phyloP scores from a whole-genome alignment of 2,888 invertebrate genomes.

The Limenitis camilla region DNA sequence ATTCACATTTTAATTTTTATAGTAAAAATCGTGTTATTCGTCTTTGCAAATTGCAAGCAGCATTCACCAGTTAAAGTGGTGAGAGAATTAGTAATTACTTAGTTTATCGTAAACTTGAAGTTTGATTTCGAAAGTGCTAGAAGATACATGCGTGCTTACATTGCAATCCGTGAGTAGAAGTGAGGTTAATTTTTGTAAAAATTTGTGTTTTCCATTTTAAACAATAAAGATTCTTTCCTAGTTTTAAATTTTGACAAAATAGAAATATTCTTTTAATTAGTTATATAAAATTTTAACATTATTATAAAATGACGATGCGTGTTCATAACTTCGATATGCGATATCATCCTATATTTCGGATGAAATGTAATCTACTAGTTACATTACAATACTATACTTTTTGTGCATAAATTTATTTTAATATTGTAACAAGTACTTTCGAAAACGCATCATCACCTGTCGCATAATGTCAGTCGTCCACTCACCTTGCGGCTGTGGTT shows the following conservation, averaged over 20 bases:
- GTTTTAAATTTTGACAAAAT: background rate
- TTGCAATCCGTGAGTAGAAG: conserved; percentile 61
- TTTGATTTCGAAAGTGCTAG: conserved; percentile 44
- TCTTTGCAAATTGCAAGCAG: conserved; percentile 59
- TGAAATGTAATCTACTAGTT: no score
- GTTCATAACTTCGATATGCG: no score
- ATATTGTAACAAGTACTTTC: background rate
- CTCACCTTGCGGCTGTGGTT: conserved; percentile 54
- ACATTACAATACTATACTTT: no score
- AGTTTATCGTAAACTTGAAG: conserved; percentile 15
- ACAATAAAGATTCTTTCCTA: background rate
- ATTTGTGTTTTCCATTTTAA: conserved; percentile 27
- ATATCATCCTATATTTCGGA: no score
- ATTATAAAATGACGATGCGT: no score
- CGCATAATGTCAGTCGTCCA: background rate
- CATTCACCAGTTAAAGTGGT: conserved; percentile 57
- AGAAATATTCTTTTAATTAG: no score
- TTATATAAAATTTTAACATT: no score
- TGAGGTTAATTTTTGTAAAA: conserved; percentile 29
- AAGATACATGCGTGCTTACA: conserved; percentile 68
- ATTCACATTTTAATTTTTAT: conserved; percentile 14
- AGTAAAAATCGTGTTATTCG: conserved; percentile 24
- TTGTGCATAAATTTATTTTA: no score
- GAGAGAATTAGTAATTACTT: conserved; percentile 55
- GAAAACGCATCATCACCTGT: background rate